A percentile compares a stretch with the other conserved stretches of the same genome.
These are phyloP conservation scores for Parnassius smintheus DNA, from an alignment of 2,888 invertebrate genomes.

Conservation along the genomic window DNA sequence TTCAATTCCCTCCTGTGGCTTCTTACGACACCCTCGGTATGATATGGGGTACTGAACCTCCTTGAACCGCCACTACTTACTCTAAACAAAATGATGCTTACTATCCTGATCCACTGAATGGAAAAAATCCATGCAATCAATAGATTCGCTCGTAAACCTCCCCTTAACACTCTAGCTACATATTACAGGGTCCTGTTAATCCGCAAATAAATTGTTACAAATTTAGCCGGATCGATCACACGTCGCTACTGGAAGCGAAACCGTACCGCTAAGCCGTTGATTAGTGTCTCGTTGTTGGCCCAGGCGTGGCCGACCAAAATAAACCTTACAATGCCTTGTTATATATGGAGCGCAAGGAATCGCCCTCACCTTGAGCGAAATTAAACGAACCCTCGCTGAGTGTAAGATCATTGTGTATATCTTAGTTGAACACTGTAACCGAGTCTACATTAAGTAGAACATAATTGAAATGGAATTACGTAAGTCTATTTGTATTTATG, in stretches of 20 bases:
- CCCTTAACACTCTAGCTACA: not conserved
- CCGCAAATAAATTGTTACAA: constrained; percentile 1
- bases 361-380: constrained; percentile 13
- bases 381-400: constrained; percentile 13
- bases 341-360: constrained; percentile 6
- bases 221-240: not conserved
- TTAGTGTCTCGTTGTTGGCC: constrained; percentile 2
- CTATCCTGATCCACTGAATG: too few relatives aligned
- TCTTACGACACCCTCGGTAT: too few relatives aligned
- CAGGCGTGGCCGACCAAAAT: constrained; percentile 10
- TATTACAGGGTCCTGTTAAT: not conserved
- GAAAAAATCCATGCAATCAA: too few relatives aligned
- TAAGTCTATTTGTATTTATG: not conserved
- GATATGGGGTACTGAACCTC: too few relatives aligned
- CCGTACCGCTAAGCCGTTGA: constrained; percentile 3
- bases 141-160: too few relatives aligned
- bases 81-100: too few relatives aligned
- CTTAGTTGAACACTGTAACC: constrained; percentile 7
- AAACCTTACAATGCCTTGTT: constrained; percentile 7
- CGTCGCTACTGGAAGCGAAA: not conserved
- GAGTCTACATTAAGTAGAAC: constrained; percentile 19
- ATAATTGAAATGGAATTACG: constrained; percentile 21
- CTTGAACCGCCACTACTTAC: too few relatives aligned
- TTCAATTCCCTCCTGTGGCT: too few relatives aligned
- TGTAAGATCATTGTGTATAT: constrained; percentile 8